phyloP scores from a whole-genome alignment of 1,140 invertebrate species.

The Scaptodrosophila lebanonensis region DNA sequence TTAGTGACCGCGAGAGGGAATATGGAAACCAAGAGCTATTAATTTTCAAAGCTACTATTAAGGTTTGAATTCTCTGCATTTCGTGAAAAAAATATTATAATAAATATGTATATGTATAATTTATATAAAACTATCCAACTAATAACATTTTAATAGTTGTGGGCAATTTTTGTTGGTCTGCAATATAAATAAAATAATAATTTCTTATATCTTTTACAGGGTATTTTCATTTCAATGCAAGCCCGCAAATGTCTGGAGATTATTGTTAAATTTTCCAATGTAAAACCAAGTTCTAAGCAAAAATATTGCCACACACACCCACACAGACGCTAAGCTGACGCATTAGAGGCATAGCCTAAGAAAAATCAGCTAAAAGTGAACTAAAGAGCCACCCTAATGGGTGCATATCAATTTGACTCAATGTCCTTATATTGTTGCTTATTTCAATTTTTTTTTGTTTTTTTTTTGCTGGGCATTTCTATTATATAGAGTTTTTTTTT shows the following conservation, averaged over 20 bases:
- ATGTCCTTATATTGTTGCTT: constrained; percentile 7
- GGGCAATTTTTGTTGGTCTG: too few relatives aligned
- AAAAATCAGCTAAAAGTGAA: constrained; percentile 29
- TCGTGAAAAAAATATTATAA: too few relatives aligned
- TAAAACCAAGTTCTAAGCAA: too few relatives aligned
- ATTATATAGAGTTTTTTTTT: constrained; percentile 23
- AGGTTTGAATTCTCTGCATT: too few relatives aligned
- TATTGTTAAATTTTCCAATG: too few relatives aligned
- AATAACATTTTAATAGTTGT: too few relatives aligned
- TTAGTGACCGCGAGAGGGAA: too few relatives aligned
- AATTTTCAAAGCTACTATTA: too few relatives aligned
- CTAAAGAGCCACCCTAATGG: constrained; percentile 68
- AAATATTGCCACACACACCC: constrained; percentile 2
- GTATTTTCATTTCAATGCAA: background rate
- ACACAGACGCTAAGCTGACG: constrained; percentile 23
- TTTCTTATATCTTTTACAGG: constrained; percentile 20
- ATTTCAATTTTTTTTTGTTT: constrained; percentile 9
- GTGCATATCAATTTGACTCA: constrained; percentile 72
- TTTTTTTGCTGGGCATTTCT: constrained; percentile 37
- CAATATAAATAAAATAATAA: background rate
- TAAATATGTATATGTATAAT: too few relatives aligned
- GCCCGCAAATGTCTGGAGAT: too few relatives aligned
- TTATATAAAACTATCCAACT: too few relatives aligned
- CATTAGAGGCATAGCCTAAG: constrained; percentile 10
- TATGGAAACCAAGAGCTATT: too few relatives aligned